A percentile compares a stretch with the other conserved stretches of the same genome.
phyloP scores from a whole-genome alignment of 2,888 invertebrate species.

The Drosophila neoperkinsi region DNA sequence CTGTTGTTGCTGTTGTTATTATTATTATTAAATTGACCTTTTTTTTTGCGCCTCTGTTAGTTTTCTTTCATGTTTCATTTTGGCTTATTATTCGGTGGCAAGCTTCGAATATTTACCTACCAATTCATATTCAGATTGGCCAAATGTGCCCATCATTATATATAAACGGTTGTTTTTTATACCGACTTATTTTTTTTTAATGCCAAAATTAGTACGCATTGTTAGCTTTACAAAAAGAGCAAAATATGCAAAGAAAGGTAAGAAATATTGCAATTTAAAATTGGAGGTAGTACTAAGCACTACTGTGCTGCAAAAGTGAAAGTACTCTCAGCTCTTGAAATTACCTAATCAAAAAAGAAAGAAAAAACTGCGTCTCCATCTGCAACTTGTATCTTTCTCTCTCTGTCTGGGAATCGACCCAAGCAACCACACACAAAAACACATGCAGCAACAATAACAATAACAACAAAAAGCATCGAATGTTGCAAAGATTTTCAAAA shows the following conservation, averaged over 20 bases:
- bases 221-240: conserved; percentile 38
- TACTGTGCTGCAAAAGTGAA: conserved; percentile 49
- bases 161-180: conserved; percentile 40
- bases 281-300: conserved; percentile 30
- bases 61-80: conserved; percentile 34
- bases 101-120: conserved; percentile 47
- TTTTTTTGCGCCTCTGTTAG: conserved; percentile 57
- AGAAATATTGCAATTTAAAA: conserved; percentile 12
- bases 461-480: conserved; percentile 32
- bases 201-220: conserved; percentile 70
- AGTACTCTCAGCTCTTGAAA: conserved; percentile 46
- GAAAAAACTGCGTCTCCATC: conserved; percentile 3
- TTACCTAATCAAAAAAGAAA: conserved; percentile 50
- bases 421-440: conserved; percentile 32
- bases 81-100: conserved; percentile 55
- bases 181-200: conserved; percentile 58
- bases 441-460: conserved; percentile 15
- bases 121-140: conserved; percentile 66
- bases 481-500: conserved; percentile 36
- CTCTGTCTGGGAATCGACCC: conserved; percentile 52
- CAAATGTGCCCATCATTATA: conserved; percentile 23
- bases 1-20: conserved; percentile 15
- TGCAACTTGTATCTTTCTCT: background rate
- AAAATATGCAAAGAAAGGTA: background rate
- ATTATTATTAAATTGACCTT: conserved; percentile 79